Evolutionary conservation across 2,797 vertebrate genomes (phyloP), one percentile per base, ranked within the genome.

Genomic region (Erethizon dorsatum): DNA sequence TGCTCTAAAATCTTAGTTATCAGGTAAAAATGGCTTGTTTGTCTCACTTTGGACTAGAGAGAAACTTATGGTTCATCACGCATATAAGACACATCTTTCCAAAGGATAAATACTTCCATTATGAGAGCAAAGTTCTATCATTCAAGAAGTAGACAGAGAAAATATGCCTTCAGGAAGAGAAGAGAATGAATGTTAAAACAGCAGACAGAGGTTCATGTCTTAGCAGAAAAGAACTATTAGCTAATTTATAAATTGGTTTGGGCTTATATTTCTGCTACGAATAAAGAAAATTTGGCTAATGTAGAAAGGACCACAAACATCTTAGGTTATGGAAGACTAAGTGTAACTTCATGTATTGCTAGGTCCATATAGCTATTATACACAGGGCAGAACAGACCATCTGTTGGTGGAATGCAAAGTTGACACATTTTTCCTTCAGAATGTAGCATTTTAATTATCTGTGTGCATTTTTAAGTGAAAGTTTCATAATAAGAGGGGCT

Each of bases 401-500:
- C 83, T 95, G 82, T 95, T 83, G 24, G 50, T 77, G 24, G 15
- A 95, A 88, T 90, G n/a, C 33, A 88, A 94, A 96, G 47, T 85
- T 69, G 77, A 90, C 52, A 90, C 33, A 20, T 77, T 91, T 85
- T 88, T 33, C 6, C 80, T 67, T 91, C 91, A 45, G n/a, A 94
- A 91, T 37, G 31, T 52, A 94, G 50, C 31, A 88, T 97, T 93
- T 96, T 47, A 90, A 83, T 95, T 94, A 94, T 94, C 77, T 95
- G 18, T 83, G 54, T 83, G 63, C n/a, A 84, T 89, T 96, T 96
- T 95, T 91, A 97, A 96, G 67, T 82, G 85, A 87, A 95, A 83
- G 52, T 79, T 92, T 94, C 33, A 50, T 96, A 91, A 96, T 17
- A 69, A 94, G 33, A 96, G 5, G 24, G 67, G 7, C 33, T 96